phyloP scores from a whole-genome alignment of 2,113 vertebrate species.

The Osmerus mordax region DNA sequence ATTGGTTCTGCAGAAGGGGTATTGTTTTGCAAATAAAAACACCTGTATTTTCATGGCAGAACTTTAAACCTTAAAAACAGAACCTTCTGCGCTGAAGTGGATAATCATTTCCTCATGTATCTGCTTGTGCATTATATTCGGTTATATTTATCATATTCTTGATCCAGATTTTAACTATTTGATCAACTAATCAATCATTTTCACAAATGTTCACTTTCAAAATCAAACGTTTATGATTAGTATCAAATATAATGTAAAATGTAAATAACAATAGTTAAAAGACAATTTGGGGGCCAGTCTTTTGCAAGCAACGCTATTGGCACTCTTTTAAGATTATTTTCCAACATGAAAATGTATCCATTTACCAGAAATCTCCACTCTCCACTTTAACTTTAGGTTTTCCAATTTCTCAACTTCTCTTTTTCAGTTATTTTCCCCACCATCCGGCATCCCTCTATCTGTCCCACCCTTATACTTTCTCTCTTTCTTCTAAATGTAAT shows the following conservation, averaged over 20 bases:
- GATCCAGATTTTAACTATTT: not conserved
- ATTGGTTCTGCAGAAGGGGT: conserved; percentile 66
- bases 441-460: too few species aligned
- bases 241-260: not conserved
- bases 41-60: not conserved
- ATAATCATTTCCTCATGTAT: not conserved
- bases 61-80: conserved; percentile 5
- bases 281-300: too few species aligned
- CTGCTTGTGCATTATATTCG: not conserved
- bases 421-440: too few species aligned
- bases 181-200: not conserved
- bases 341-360: too few species aligned
- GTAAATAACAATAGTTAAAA: not conserved
- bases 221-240: not conserved
- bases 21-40: conserved; percentile 28
- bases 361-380: too few species aligned
- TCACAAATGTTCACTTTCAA: not conserved
- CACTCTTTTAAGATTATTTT: too few species aligned
- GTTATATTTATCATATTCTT: not conserved
- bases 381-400: too few species aligned
- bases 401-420: too few species aligned
- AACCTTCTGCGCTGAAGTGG: not conserved
- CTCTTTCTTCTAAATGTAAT: not conserved
- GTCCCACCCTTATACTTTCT: not conserved
- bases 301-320: too few species aligned